phyloP scores from a whole-genome alignment of 2,113 vertebrate species.

The Thamnaconus septentrionalis region DNA sequence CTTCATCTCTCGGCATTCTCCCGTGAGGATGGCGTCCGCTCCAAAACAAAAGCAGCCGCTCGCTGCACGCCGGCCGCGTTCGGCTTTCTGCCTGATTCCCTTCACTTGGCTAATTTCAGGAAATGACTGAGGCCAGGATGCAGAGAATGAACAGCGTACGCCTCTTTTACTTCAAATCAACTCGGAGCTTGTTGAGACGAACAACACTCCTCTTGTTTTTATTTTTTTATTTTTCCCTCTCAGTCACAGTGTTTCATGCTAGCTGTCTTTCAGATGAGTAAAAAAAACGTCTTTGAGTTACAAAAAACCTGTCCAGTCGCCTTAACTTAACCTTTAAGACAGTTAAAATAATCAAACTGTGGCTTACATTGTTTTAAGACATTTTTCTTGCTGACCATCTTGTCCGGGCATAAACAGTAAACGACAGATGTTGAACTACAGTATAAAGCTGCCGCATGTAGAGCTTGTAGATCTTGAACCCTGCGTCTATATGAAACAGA shows the following conservation, averaged over 20 bases:
- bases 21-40: constrained; percentile 20
- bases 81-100: constrained; percentile 21
- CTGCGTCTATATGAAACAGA: no score
- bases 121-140: constrained; percentile 42
- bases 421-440: no score
- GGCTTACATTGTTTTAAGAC: no score
- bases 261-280: constrained; percentile 8
- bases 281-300: no score
- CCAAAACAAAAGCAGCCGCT: constrained; percentile 27
- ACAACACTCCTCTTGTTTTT: constrained; percentile 3
- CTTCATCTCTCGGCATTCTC: constrained; percentile 40
- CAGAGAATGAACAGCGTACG: constrained; percentile 31
- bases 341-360: no score
- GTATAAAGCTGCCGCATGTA: no score
- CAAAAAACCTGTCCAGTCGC: no score
- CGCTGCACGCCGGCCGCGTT: constrained; percentile 15
- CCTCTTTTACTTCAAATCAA: constrained; percentile 19
- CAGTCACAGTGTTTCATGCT: neutral
- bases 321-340: no score
- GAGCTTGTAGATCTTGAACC: no score
- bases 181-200: constrained; percentile 8
- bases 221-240: constrained; percentile 9
- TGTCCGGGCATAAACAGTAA: no score
- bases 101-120: constrained; percentile 49
- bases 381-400: no score